phyloP scores from a whole-genome alignment of 2,797 vertebrate genomes.

The Parauchenoglanis punctatus region DNA sequence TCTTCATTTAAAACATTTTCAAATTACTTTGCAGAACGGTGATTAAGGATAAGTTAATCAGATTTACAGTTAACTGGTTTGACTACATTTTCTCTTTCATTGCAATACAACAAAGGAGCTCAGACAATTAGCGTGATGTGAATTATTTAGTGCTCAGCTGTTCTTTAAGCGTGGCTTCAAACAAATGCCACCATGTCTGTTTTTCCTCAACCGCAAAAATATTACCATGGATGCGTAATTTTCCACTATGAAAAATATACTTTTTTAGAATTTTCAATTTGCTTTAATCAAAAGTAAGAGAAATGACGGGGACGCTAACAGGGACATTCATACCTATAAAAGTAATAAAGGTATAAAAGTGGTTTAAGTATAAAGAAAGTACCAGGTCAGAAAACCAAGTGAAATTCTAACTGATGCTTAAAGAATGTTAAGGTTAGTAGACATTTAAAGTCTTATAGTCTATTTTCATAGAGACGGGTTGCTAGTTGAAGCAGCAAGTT shows the following conservation, averaged over 20 bases:
- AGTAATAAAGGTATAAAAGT: neutral
- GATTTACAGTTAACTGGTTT: neutral
- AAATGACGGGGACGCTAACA: neutral
- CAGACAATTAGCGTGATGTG: slow-evolving; percentile 53
- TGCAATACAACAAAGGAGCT: slow-evolving; percentile 48
- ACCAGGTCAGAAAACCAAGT: neutral
- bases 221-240: neutral
- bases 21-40: neutral
- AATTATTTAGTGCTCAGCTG: slow-evolving; percentile 28
- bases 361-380: neutral
- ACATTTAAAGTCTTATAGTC: neutral
- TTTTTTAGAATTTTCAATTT: neutral
- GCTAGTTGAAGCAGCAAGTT: neutral
- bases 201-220: neutral
- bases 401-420: neutral
- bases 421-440: neutral
- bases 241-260: neutral
- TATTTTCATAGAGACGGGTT: neutral
- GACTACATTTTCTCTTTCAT: slow-evolving; percentile 19
- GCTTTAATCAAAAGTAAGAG: neutral
- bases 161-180: slow-evolving; percentile 26
- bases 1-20: neutral
- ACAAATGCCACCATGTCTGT: slow-evolving; percentile 22
- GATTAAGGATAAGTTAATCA: neutral
- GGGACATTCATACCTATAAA: neutral